Evolutionary conservation across 2,113 vertebrate genomes (phyloP), one percentile per base, ranked within the genome.

Genomic region (Petromus typicus): DNA sequence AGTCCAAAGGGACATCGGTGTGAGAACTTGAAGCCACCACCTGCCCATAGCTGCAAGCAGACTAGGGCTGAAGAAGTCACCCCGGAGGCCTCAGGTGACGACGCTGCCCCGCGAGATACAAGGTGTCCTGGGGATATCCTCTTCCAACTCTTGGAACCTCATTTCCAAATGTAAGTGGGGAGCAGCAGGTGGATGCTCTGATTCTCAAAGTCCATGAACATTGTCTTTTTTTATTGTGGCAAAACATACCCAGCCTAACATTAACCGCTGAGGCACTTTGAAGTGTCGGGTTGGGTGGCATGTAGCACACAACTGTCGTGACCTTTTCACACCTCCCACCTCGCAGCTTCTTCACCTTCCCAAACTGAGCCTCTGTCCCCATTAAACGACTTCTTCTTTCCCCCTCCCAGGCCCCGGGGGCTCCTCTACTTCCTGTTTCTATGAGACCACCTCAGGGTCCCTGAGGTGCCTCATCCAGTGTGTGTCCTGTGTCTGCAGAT

Each of bases 391-490:
- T 27, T 48, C n/a, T 51, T 40, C 20, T 6, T 13, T 5, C 5
- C 18, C 11, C 34, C 34, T 2, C 7, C 5, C 45, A 25, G n/a
- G 63, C 30, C 40, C 64, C 34, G 18, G 54, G n/a, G 4, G 0
- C 12, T 37, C 37, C 69, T 71, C 80, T 54, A 22, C 51, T 30
- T 34, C 45, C 59, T n/a, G 54, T 80, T n/a, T 45, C 64, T 81
- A 5, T 85, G 3, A 56, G 75, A 61, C 4, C 1, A 25, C 69
- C 32, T 30, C 3, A 40, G n/a, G 45, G 20, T 45, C 17, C 1
- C 3, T 0, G 3, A 45, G 37, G 20, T 61, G 40, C 14, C 11
- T 51, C 22, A 30, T 2, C 34, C 10, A 0, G 23, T 18, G 5
- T 37, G 14, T 5, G n/a, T 40, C 43, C 51, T 10, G 14, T 0